Base-by-base conservation (phyloP, 35 echinoderm and acorn worm genomes). In the Ophiothrix spiculata region DNA sequence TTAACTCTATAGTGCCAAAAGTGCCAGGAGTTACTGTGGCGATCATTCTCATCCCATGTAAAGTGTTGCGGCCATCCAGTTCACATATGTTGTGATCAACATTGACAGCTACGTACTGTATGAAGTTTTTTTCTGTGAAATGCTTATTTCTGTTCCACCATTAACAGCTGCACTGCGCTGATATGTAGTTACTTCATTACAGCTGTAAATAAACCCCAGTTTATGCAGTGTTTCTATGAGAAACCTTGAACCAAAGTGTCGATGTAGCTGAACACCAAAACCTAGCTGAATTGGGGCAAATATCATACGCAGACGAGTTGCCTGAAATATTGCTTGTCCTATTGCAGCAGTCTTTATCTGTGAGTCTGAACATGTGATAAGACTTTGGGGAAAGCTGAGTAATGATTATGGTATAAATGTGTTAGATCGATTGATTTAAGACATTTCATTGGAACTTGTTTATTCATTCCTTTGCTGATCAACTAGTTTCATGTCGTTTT, bases 1-100 rank as follows among this genome's bases (percentile, higher is more conserved):
- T 13, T 77, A 11, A 56, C 34, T 77, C 88, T 75, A 54, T 84
- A 0, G 64, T 56, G 14, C 21, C 21, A n/a, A 35, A 34, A 10
- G 25, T 75, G 1, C 63, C 79, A 31, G 87, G 87, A 25, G 87
- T 82, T 33, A 49, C 35, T 1, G 86, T 60, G 0, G 90, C 85
- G 38, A 92, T 92, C 0, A 88, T 92, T 2, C 90, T 80, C 90
- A 92, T 92, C 38, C 90, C 79, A 84, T 92, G 90, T 29, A 92
- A 92, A 77, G 90, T 83, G 31, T 69, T 64, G 69, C 31, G 64
- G 15, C 90, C 90, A 79, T 92, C 79, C 11, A 92, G 28, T 1
- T 79, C 88, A 21, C 78, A 17, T 1, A 92, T 39, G 74, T 92
- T 92, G 34, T 92, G 85, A 75, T 92, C 90, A 31, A 92, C 79